phyloP scores from a whole-genome alignment of 2,113 vertebrate species.

The Thamnaconus septentrionalis region DNA sequence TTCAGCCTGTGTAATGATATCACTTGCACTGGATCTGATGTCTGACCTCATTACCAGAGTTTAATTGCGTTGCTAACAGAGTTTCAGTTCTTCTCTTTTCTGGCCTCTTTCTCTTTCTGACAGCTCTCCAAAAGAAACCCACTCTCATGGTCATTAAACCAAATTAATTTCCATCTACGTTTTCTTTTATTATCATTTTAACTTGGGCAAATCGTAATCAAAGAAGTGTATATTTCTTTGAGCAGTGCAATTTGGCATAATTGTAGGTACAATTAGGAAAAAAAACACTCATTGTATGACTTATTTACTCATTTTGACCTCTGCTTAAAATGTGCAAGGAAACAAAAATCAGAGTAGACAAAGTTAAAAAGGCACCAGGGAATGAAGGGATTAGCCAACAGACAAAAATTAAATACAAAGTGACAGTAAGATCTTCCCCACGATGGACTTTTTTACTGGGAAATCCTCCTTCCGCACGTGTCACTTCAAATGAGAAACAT shows the following conservation, averaged over 20 bases:
- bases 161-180: constrained; percentile 85
- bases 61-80: constrained; percentile 98
- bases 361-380: no score
- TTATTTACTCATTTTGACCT: no score
- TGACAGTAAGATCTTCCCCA: no score
- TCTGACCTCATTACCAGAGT: constrained; percentile 99
- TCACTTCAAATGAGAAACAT: background rate
- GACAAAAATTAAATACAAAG: no score
- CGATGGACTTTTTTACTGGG: no score
- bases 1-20: constrained; percentile 93
- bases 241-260: background rate
- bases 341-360: no score
- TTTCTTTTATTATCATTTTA: constrained; percentile 1
- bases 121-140: constrained; percentile 87
- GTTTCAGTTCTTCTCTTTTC: constrained; percentile 88
- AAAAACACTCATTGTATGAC: background rate
- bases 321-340: no score
- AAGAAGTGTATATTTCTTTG: background rate
- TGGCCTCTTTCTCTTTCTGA: constrained; percentile 89
- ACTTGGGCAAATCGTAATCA: no score
- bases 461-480: no score
- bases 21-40: constrained; percentile 95
- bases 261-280: background rate
- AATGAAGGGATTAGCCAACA: no score
- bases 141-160: constrained; percentile 80